Base-by-base conservation (phyloP, 1,140 invertebrate species). In the Antheraea pernyi region DNA sequence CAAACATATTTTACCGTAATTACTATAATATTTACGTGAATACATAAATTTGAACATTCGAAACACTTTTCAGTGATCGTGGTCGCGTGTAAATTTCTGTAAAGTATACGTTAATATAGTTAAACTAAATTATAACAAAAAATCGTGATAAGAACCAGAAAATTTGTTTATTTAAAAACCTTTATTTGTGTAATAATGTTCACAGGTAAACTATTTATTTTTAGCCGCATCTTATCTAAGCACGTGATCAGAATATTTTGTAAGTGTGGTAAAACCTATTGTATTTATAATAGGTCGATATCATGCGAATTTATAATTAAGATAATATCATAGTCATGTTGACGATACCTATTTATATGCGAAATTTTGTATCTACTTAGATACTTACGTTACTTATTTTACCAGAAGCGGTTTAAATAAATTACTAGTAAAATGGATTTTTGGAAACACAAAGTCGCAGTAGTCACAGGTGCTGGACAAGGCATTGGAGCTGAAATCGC, bases 401-500 rank as follows among this genome's bases (percentile, higher is more conserved):
- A 16, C 0, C 8, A 63, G 19, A 60, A 59, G 22, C 42, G 7
- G 61, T 64, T 22, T n/a, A 18, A 59, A 42, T 36, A 53, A 16
- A 9, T 7, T 19, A 3, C 22, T 5, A 60, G 9, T 1, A 65
- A 22, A 16, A 75, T 79, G 75, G 65, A 79, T 1, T 72, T 69
- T 67, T 80, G 76, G 76, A 74, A 70, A 11, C 73, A 75, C 65
- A 80, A 80, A 74, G 76, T 77, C 7, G 78, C 74, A 16, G 58
- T 80, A 19, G 65, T 80, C 6, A 80, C 78, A 0, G 78, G 78
- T 6, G 78, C 78, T 39, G 71, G 70, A 16, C 59, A 73, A n/a
- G 81, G 81, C 5, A 83, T 83, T 22, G 81, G 81, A 42, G 73
- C 74, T 18, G 69, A 76, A 64, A 78, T 83, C 66, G 67, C 77